Percentiles rank a stretch among this genome's conserved stretches.
Conservation (phyloP, 2,888 invertebrate genomes). For the Drosophila maculinotata region DNA sequence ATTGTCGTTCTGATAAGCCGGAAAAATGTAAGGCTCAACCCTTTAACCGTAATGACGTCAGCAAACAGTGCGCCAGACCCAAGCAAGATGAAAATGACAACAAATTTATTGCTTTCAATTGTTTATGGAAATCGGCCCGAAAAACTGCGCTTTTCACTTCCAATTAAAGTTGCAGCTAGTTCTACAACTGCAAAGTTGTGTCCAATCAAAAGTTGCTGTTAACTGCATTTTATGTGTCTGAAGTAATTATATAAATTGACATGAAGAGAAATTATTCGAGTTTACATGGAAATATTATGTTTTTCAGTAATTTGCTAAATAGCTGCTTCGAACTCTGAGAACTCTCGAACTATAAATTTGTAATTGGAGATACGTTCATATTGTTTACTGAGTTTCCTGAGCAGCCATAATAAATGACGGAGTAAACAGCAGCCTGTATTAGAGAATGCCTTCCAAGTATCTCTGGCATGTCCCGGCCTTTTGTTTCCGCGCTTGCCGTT, state of each 20-base stretch:
- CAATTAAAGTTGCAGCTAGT: not conserved
- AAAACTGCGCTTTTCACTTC: not conserved
- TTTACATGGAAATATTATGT: not conserved
- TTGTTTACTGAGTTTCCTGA: conserved; percentile 21
- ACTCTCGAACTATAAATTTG: not conserved
- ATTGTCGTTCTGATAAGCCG: conserved; percentile 36
- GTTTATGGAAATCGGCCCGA: not conserved
- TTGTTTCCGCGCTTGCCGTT: conserved; percentile 28
- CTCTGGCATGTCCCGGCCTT: conserved; percentile 21
- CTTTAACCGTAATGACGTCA: conserved; percentile 40
- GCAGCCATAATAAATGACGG: conserved; percentile 58
- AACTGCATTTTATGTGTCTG: not conserved
- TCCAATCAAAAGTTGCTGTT: not conserved
- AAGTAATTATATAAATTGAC: too few relatives aligned
- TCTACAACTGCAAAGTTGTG: too few relatives aligned
- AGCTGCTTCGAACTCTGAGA: not conserved
- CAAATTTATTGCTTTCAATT: conserved; percentile 29
- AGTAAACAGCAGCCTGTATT: conserved; percentile 65
- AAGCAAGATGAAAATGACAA: conserved; percentile 27
- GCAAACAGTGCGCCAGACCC: not conserved
- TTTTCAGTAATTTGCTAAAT: not conserved
- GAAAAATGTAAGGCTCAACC: conserved; percentile 18
- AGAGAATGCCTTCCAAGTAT: conserved; percentile 32
- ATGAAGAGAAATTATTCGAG: too few relatives aligned
- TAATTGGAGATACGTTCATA: conserved; percentile 3